These are phyloP conservation scores for Muntiacus reevesi DNA, from an alignment of 2,113 vertebrate species.

Conservation along the genomic window DNA sequence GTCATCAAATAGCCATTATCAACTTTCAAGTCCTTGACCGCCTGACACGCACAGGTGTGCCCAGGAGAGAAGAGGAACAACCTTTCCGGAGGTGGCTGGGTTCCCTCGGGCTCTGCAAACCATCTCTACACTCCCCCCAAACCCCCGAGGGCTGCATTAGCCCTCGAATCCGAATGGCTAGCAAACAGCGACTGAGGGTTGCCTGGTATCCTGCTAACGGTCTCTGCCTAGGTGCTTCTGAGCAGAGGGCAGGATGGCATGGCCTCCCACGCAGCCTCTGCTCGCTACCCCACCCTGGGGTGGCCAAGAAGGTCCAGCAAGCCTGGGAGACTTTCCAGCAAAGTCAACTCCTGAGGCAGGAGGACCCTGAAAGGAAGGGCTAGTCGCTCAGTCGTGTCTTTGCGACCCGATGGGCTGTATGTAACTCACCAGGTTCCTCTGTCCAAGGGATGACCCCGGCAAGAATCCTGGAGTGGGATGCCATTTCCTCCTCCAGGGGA, in stretches of 20 bases:
- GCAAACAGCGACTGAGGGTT: not conserved
- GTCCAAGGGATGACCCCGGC: not conserved
- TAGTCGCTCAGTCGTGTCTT: not conserved
- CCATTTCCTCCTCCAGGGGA: not conserved
- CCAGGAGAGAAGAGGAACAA: not conserved
- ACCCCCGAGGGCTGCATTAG: not conserved
- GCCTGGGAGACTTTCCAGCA: not conserved
- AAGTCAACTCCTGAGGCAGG: not conserved
- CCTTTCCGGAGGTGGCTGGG: not conserved
- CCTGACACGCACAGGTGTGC: constrained; percentile 11
- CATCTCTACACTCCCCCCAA: not conserved
- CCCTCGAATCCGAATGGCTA: not conserved
- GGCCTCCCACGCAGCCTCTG: not conserved
- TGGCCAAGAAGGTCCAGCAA: not conserved
- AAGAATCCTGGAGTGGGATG: not conserved
- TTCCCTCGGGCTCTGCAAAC: not conserved
- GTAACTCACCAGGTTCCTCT: not conserved
- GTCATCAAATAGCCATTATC: not conserved
- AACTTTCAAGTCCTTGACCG: not conserved
- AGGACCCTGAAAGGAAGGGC: not conserved
- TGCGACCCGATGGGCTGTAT: not conserved
- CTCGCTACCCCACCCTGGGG: not conserved
- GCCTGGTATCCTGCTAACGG: constrained; percentile 37
- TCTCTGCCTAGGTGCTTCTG: not conserved
- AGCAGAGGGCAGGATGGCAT: not conserved